phyloP scores from a whole-genome alignment of 2,113 vertebrate genomes.

The Jaculus jaculus region DNA sequence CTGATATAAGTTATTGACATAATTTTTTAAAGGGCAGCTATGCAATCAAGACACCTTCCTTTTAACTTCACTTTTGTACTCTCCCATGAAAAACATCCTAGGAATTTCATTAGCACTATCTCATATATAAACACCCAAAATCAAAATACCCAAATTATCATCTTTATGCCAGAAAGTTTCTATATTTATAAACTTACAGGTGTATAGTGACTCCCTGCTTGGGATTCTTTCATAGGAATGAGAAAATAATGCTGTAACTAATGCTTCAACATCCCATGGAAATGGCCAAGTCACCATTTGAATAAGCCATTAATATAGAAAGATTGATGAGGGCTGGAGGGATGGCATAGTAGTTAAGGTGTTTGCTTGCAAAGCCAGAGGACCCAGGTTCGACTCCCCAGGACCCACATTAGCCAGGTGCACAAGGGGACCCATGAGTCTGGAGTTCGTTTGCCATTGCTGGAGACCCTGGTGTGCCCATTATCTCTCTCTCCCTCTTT shows the following conservation, averaged over 20 bases:
- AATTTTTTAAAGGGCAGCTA: neutral
- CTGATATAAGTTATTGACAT: slow-evolving; percentile 34
- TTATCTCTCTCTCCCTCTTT: too few species aligned
- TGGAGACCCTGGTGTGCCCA: too few species aligned
- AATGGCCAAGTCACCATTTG: accelerated
- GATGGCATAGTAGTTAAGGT: too few species aligned
- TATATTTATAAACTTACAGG: neutral
- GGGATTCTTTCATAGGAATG: neutral
- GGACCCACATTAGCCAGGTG: too few species aligned
- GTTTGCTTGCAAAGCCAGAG: too few species aligned
- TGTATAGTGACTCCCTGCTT: neutral
- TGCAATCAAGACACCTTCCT: neutral
- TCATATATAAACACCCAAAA: neutral
- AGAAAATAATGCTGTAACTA: neutral
- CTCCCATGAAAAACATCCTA: neutral
- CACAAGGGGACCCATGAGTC: too few species aligned
- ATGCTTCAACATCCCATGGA: neutral
- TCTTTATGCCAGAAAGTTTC: neutral
- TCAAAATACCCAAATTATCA: neutral
- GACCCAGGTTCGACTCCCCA: too few species aligned
- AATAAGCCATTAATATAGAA: neutral
- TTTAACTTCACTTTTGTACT: neutral
- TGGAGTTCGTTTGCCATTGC: too few species aligned
- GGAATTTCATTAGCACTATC: neutral
- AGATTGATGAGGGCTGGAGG: too few species aligned